Evolutionary conservation across 1,140 invertebrate species (phyloP).

Genomic region (Drosophila mayri): DNA sequence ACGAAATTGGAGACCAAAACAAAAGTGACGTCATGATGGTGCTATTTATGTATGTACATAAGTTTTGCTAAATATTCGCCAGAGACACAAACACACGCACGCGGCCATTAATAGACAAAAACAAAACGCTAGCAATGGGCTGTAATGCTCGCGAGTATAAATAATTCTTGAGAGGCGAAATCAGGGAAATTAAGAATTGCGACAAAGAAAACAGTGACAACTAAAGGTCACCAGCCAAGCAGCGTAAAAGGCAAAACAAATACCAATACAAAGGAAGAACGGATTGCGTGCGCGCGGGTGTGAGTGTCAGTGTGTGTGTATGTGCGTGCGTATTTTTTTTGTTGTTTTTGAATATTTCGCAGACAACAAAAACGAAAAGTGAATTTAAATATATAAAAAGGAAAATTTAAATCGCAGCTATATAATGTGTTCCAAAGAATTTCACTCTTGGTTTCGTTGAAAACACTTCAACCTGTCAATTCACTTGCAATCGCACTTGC

Average conservation of each 20-base stretch:
- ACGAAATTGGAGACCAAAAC: constrained; percentile 49
- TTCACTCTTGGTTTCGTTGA: constrained; percentile 21
- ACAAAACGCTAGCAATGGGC: constrained; percentile 50
- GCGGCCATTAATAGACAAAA: constrained; percentile 51
- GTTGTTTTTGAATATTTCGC: constrained; percentile 28
- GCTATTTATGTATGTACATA: constrained; percentile 53
- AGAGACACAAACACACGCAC: constrained; percentile 29
- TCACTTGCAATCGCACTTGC: constrained; percentile 6
- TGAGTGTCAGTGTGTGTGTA: neutral
- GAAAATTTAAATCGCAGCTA: neutral
- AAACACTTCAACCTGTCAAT: constrained; percentile 13
- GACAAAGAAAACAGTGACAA: constrained; percentile 48
- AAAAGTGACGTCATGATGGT: constrained; percentile 74
- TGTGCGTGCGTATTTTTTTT: constrained; percentile 4
- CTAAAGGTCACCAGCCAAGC: constrained; percentile 54
- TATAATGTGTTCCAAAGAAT: constrained; percentile 2
- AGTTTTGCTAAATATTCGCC: constrained; percentile 56
- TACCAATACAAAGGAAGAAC: constrained; percentile 36
- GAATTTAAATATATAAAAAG: constrained; percentile 12
- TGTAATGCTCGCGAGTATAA: constrained; percentile 48
- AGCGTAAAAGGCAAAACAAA: constrained; percentile 29
- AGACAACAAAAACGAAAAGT: constrained; percentile 49
- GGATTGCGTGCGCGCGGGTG: constrained; percentile 6
- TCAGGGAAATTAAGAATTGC: constrained; percentile 26
- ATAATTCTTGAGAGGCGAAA: constrained; percentile 30